Base-by-base conservation (phyloP, 2,888 invertebrate species). In the Acanthacorydalis orientalis region DNA sequence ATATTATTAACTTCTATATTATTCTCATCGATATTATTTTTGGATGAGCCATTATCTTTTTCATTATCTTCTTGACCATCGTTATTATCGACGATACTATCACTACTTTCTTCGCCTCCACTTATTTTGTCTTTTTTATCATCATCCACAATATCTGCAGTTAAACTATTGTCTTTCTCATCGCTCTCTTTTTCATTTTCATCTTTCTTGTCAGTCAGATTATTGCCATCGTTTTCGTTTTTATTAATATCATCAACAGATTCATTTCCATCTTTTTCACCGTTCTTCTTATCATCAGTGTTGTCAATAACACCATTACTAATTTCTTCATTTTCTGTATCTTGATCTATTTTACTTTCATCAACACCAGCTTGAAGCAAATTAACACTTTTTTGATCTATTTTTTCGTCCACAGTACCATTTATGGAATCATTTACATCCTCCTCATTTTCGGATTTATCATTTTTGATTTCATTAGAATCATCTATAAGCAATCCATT, bases 271-370 rank as follows among this genome's bases (percentile, higher is more conserved):
- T 43, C 38, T 8, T 33, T 35, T 14, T 43, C 42, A 34, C 8
- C 31, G 12, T n/a, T 43, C 37, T 10, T 15, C 23, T 31, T 47
- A 41, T 32, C 33, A 7, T 31, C 10, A 2, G 10, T 12, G 31
- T 8, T 43, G 16, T 31, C 31, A 43, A 9, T 43, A 10, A 31
- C 23, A 43, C 31, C 23, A 23, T 12, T 7, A n/a, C 12, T 11
- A 41, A 16, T 11, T 45, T 37, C 46, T 46, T 46, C 40, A 40
- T 14, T 46, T 38, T 39, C 46, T 41, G 41, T 41, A 12, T 16
- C 41, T 41, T 16, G 14, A 16, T 12, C 16, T 11, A 41, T 10
- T 16, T 41, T 41, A 16, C 16, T 23, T 41, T 41, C 12, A 16
- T 14, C 16, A 12, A 37, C 14, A 37, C 7, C 14, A 9, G 37